Evolutionary conservation across 2,888 invertebrate genomes (phyloP).

Genomic region (Brachyopa scutellaris): DNA sequence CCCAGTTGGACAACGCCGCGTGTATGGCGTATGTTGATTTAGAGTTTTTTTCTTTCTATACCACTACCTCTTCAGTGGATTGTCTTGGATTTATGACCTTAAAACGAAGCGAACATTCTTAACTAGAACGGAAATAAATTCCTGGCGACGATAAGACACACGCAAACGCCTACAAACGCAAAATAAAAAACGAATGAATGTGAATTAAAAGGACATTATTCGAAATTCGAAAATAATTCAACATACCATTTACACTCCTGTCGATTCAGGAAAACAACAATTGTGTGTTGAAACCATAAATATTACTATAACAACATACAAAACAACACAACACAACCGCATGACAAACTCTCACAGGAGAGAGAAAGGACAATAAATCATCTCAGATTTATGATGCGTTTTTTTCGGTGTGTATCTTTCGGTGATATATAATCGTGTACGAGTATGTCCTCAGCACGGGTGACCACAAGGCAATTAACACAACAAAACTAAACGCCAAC

Average conservation of each 20-base stretch:
- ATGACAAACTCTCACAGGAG: not conserved
- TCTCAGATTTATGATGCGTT: conserved; percentile 66
- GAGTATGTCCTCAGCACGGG: conserved; percentile 61
- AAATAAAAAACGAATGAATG: conserved; percentile 28
- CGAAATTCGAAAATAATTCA: conserved; percentile 69
- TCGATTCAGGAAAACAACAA: conserved; percentile 36
- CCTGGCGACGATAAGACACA: conserved; percentile 59
- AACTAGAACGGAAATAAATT: conserved; percentile 70
- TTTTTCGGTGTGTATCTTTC: conserved; percentile 12
- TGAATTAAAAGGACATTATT: conserved; percentile 71
- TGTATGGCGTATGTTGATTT: conserved; percentile 68
- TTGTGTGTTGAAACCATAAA: conserved; percentile 70
- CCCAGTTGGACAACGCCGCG: conserved; percentile 63
- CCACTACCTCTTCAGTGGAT: not conserved
- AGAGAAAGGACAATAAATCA: conserved; percentile 64
- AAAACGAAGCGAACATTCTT: conserved; percentile 45
- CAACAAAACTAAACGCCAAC: conserved; percentile 54
- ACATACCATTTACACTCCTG: conserved; percentile 45
- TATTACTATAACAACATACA: conserved; percentile 63
- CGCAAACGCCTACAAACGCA: conserved; percentile 40
- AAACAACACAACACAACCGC: conserved; percentile 33
- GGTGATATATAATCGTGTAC: conserved; percentile 13
- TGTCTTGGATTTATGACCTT: conserved; percentile 59
- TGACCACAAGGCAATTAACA: conserved; percentile 69
- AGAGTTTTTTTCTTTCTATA: not conserved